Evolutionary conservation across 2,888 invertebrate species (phyloP), one percentile per base, ranked within the genome.

Genomic region (Agonopterix arenella): DNA sequence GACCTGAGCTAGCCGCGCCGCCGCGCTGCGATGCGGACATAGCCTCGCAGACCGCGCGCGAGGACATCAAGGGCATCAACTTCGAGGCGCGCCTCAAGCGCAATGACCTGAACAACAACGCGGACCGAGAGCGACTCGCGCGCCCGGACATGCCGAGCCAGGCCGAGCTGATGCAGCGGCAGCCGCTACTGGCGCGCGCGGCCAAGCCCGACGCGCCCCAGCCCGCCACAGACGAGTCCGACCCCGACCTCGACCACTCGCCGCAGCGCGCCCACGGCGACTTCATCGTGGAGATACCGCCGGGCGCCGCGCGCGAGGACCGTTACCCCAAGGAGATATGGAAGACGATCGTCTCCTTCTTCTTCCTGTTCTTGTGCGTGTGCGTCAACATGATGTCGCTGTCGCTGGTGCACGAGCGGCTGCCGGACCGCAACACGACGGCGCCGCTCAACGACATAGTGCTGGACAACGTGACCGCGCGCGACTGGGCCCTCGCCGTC

Each of bases 341-440:
- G 91, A 96, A 96, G 91, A 95, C 96, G 0, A 80, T 89, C 50
- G 42, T 86, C 45, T 83, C 90, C 50, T 90, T 89, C 66, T 73
- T 85, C 54, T 90, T 89, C 64, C 69, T 89, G 50, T 89, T 89
- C 59, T 41, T 77, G 48, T 89, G 89, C 64, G 88, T 89, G 50
- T 88, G 86, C 65, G 71, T 90, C 57, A 90, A 90, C 70, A 90
- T 90, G 90, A 82, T 93, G 70, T 94, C 96, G 50, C 90, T 97
- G 67, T 95, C 96, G 61, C 84, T 96, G 74, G 94, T 96, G 54
- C 97, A 97, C 86, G 97, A 97, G 78, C 91, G 94, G 60, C 92
- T 97, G 62, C 97, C 97, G 45, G 94, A 96, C 83, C 89, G 94
- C 58, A 90, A 90, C 55, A 89, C 88, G 7, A 93, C 94, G 70